A percentile compares a stretch with the other conserved stretches of the same genome.
Conservation (phyloP, 1,140 invertebrate genomes). For the Scylla paramamosain region DNA sequence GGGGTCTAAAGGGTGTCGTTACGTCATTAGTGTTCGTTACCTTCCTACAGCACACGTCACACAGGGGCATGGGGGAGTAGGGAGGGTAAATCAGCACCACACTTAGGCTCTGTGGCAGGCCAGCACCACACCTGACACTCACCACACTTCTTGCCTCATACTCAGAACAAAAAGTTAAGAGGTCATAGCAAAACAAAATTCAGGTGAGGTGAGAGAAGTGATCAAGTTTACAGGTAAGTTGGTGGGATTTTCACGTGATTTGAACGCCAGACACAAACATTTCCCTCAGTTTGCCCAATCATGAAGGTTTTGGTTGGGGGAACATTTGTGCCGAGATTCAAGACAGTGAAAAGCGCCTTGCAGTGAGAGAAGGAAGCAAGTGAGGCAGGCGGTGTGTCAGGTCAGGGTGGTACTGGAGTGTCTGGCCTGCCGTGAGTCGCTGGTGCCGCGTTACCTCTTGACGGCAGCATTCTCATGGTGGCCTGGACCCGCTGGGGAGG, state of each 20-base stretch:
- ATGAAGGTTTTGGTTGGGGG: too few relatives aligned
- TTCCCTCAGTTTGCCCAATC: too few relatives aligned
- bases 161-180: too few relatives aligned
- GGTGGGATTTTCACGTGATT: too few relatives aligned
- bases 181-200: too few relatives aligned
- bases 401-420: not conserved
- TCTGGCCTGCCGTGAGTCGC: not conserved
- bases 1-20: not conserved
- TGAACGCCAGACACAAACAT: too few relatives aligned
- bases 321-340: too few relatives aligned
- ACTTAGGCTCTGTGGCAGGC: not conserved
- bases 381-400: not conserved
- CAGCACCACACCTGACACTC: not conserved
- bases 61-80: not conserved
- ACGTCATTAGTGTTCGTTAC: not conserved
- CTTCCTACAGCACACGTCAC: not conserved
- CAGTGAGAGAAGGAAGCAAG: not conserved
- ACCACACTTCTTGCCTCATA: too few relatives aligned
- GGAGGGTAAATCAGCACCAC: not conserved
- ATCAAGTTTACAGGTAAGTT: too few relatives aligned
- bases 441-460: constrained; percentile 69
- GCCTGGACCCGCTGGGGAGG: constrained; percentile 76
- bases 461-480: constrained; percentile 75
- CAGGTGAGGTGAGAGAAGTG: too few relatives aligned
- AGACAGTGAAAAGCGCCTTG: too few relatives aligned